A percentile compares a stretch with the other conserved stretches of the same genome.
These are phyloP conservation scores for Bubo scandiacus DNA, from an alignment of 2,113 vertebrate species.

Conservation along the genomic window DNA sequence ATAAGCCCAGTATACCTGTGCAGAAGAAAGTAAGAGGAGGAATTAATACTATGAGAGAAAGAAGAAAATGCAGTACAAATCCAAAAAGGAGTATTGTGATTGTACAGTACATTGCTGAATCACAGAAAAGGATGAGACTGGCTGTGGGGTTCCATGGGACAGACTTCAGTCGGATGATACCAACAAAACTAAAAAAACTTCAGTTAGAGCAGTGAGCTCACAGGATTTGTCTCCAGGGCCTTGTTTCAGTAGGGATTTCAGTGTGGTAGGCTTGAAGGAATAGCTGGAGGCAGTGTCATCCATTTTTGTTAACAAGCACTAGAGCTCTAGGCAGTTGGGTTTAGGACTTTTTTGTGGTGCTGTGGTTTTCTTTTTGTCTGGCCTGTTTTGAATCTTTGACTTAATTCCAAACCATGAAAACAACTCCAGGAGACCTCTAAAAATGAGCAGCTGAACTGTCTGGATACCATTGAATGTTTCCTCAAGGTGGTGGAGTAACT, in stretches of 20 bases:
- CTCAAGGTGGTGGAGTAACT: not conserved
- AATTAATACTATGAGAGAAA: not conserved
- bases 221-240: not conserved
- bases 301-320: not conserved
- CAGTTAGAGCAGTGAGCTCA: not conserved
- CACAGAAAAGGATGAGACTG: not conserved
- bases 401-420: not conserved
- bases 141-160: not conserved
- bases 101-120: not conserved
- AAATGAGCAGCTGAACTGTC: not conserved
- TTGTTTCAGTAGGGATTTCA: not conserved
- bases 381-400: not conserved
- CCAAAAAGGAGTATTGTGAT: not conserved
- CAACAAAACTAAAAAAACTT: not conserved
- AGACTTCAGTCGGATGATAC: not conserved
- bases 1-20: not conserved
- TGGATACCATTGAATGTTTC: not conserved
- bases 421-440: not conserved
- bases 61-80: not conserved
- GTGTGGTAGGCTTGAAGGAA: not conserved
- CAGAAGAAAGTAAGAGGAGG: not conserved
- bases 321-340: not conserved
- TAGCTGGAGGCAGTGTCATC: not conserved
- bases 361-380: not conserved
- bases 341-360: not conserved